Base-by-base conservation (phyloP, 1,140 invertebrate genomes). In the Drosophila sp. region DNA sequence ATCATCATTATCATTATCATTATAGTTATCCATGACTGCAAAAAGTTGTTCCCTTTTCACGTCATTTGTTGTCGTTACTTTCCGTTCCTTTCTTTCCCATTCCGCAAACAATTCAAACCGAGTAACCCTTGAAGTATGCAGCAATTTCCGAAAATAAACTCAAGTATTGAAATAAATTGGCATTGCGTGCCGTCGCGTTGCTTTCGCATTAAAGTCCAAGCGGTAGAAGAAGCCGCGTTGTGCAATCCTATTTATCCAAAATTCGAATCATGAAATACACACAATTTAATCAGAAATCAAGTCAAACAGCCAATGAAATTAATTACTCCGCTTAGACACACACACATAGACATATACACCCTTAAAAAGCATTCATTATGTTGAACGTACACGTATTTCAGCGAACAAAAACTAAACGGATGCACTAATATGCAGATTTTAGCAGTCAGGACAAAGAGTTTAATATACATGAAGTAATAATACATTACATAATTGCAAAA, bases 91-190 rank as follows among this genome's bases (percentile, higher is more conserved):
- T 36, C 27, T 25, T 56, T 64, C 56, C 36, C 8, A 9, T 36
- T 38, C 36, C 36, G 9, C 36, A n/a, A n/a, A n/a, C 36, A 38
- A 38, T 3, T 4, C 27, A 6, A 76, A 64, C 45, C 57, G 46
- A 82, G 8, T 36, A 11, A 79, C 67, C 82, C 82, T 66, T 78
- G 78, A 86, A 86, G 82, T 87, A 82, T 78, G 77, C 82, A 86
- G 56, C 72, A 70, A 87, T 81, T 72, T 87, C 78, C 78, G 61
- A 89, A 87, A 87, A 89, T 87, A 87, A 86, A 86, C 74, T 50
- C 48, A 81, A 51, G 40, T 65, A 56, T 81, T 74, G 51, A 67
- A 76, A 66, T 53, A 66, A 76, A 79, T 89, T 21, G 64, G 41
- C 76, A 70, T 86, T 86, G 81, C 81, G 81, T 86, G 81, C 78